Evolutionary conservation across 1,140 invertebrate genomes (phyloP), one percentile per base, ranked within the genome.

Genomic region (Conus betulinus): DNA sequence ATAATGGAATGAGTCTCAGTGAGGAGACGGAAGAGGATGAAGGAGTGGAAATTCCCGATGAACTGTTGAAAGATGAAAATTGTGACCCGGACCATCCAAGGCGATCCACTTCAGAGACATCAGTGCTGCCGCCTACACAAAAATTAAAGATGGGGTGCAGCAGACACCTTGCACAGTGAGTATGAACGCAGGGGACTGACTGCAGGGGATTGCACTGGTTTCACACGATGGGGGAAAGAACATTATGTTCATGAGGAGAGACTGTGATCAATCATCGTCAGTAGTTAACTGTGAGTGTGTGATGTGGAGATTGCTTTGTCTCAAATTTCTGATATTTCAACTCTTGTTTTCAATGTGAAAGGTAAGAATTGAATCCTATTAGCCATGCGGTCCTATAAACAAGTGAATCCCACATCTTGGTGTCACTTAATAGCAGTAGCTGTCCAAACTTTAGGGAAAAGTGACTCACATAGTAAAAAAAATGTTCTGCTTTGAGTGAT

Each of bases 81-180:
- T 98, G 98, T 94, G 96, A 98, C 92, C 97, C 97, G 55, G 96
- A 97, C 0, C 96, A 97, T 79, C 98, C 98, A 1, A 96, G 57
- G 96, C 95, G 89, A 97, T 99, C 27, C 96, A 96, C 7, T 99
- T 99, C 94, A 97, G 98, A 93, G 98, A 99, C 94, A 97, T 99
- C 27, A 98, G 97, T 23, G 97, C 97, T 11, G 98, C 98, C 0
- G 97, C 98, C 0, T 99, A 97, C 94, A 97, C 98, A 93, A 98
- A 78, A 52, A 78, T 55, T 27, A 52, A 52, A 27, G 60, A 71
- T 57, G 55, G 67, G 3, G 39, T 55, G 57, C 53, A 74, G 63
- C 79, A 76, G 39, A 55, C 82, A 71, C n/a, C 67, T 13, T 71
- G 81, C 67, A n/a, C 82, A 5, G 83, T 84, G 17, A 60, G 39